These are phyloP conservation scores for Apostichopus leukothele DNA, from an alignment of 53 echinoderm and acorn worm genomes.

Conservation along the genomic window DNA sequence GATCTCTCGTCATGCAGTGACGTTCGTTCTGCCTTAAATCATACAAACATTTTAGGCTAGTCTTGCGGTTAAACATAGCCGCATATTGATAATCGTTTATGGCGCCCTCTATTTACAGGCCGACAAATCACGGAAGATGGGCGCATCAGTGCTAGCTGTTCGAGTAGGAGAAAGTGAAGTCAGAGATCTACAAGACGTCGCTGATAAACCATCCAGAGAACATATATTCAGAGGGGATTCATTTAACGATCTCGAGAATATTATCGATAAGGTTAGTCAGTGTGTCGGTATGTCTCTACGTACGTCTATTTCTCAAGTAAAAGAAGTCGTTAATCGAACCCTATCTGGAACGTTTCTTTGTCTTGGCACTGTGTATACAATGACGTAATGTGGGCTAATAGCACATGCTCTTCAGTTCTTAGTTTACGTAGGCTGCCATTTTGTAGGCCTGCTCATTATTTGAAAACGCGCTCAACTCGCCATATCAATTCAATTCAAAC, in stretches of 20 bases:
- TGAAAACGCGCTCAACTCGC: too few species aligned
- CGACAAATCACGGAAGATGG: slow-evolving; percentile 66
- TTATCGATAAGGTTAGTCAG: slow-evolving; percentile 74
- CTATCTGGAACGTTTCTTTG: too few species aligned
- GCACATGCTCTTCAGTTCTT: too few species aligned
- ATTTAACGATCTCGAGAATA: slow-evolving; percentile 75
- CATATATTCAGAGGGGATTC: slow-evolving; percentile 92
- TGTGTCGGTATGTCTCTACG: not conserved
- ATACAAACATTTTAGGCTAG: not conserved
- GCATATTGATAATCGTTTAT: not conserved
- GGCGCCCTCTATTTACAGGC: slow-evolving; percentile 60
- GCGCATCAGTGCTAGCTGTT: slow-evolving; percentile 82
- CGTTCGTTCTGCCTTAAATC: not conserved
- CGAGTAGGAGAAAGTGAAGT: slow-evolving; percentile 76
- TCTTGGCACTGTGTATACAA: too few species aligned
- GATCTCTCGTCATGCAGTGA: not conserved
- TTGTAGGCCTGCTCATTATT: too few species aligned
- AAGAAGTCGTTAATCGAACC: too few species aligned
- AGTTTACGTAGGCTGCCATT: too few species aligned
- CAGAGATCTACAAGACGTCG: slow-evolving; percentile 69
- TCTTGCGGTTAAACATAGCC: not conserved
- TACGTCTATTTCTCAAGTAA: too few species aligned
- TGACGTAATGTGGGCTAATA: too few species aligned
- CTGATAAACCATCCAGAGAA: slow-evolving; percentile 75
- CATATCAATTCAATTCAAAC: too few species aligned